phyloP scores from a whole-genome alignment of 2,113 vertebrate species.

The Hyla sarda region DNA sequence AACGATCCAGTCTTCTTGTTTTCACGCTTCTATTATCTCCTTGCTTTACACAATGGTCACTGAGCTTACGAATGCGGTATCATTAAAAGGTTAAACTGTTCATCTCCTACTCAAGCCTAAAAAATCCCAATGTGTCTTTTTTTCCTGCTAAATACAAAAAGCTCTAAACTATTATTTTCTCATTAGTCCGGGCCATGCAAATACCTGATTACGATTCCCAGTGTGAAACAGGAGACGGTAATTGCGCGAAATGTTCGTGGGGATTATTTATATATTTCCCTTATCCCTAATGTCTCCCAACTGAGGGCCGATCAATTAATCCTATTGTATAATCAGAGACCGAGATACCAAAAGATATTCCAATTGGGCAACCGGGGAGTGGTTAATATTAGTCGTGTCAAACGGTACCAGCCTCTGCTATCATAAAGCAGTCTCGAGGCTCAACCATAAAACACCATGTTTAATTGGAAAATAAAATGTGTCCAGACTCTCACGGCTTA shows the following conservation, averaged over 20 bases:
- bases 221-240: slow-evolving; percentile 4
- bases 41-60: neutral
- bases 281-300: slow-evolving; percentile 68
- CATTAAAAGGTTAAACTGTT: slow-evolving; percentile 2
- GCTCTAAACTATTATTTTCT: slow-evolving; percentile 23
- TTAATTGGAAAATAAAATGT: slow-evolving; percentile 70
- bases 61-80: neutral
- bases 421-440: slow-evolving; percentile 67
- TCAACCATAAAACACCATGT: slow-evolving; percentile 68
- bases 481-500: slow-evolving; percentile 67
- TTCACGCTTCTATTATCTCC: neutral
- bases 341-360: slow-evolving; percentile 62
- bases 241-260: slow-evolving; percentile 1
- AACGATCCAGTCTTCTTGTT: neutral
- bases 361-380: slow-evolving; percentile 65
- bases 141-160: neutral
- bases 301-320: slow-evolving; percentile 73
- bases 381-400: slow-evolving; percentile 73
- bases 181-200: slow-evolving; percentile 33
- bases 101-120: neutral
- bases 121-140: neutral
- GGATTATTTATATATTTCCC: slow-evolving; percentile 45
- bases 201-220: slow-evolving; percentile 36
- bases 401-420: slow-evolving; percentile 67
- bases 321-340: slow-evolving; percentile 69